Evolutionary conservation across 2,888 invertebrate species (phyloP), one percentile per base, ranked within the genome.

Genomic region (Eustalomyia histrio): DNA sequence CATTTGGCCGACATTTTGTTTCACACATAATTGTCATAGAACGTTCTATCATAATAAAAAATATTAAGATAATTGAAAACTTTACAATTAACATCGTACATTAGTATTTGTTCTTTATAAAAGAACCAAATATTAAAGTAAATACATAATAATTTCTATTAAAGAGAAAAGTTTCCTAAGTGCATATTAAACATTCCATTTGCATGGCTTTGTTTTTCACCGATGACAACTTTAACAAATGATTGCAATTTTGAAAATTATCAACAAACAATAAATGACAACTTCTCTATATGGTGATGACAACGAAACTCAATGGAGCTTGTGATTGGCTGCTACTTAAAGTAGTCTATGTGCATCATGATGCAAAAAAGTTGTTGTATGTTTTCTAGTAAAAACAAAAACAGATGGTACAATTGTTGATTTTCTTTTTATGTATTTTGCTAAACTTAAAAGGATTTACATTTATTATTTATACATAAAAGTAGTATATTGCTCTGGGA

Each of bases 181-280:
- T 29, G 29, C 7, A 29, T 7, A 29, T 29, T 29, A 29, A 29
- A 29, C 7, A 29, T 1, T 6, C 29, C 29, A 29, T 29, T 29
- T 29, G 7, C 29, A 6, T 29, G 1, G 1, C 7, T 29, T 29
- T 29, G 7, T 10, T 35, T 35, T 68, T 68, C 79, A 68, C 68
- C 73, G 79, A 73, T 79, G 73, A 79, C 68, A 68, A 63, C 67
- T 57, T 63, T 63, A 73, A 79, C 73, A 79, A 68, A 61, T 68
- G 71, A 61, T 67, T 6, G 63, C 75, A 76, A 63, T 68, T 80
- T 80, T 16, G 43, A 69, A 75, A 71, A 80, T 71, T 75, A 71
- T 75, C 79, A 80, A 61, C 75, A 75, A 75, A 76, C 71, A 76
- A 76, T 76, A 64, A 64, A 76, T 76, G 76, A 57, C 69, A 76